Percentiles rank a stretch among this genome's conserved stretches.
Evolutionary conservation across 2,797 vertebrate species (phyloP).

Genomic region (Lerista edwardsae): DNA sequence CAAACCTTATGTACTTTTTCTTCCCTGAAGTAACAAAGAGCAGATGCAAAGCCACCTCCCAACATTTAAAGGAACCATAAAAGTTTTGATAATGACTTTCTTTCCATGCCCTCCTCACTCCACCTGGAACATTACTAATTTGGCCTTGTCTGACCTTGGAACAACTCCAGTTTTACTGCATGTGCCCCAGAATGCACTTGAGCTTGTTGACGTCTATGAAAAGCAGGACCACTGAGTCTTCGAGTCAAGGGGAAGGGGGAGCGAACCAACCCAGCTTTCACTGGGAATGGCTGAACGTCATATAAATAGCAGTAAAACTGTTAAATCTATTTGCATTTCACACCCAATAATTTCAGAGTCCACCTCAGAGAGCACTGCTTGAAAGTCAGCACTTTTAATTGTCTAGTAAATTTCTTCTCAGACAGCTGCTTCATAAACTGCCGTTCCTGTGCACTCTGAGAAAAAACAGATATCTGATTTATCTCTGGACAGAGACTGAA

Average conservation of each 20-base stretch:
- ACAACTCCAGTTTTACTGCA: constrained; percentile 29
- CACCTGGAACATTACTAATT: constrained; percentile 8
- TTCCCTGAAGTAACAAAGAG: background rate
- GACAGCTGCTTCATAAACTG: constrained; percentile 64
- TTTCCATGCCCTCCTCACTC: constrained; percentile 1
- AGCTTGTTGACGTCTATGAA: constrained; percentile 55
- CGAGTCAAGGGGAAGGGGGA: background rate
- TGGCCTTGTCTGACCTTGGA: constrained; percentile 37
- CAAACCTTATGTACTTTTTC: background rate
- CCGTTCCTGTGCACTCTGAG: constrained; percentile 39
- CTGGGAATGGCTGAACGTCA: constrained; percentile 56
- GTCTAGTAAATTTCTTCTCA: constrained; percentile 66
- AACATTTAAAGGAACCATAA: constrained; percentile 32
- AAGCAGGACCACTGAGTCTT: constrained; percentile 35
- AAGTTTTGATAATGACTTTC: constrained; percentile 48
- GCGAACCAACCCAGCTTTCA: constrained; percentile 25
- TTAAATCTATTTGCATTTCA: constrained; percentile 78
- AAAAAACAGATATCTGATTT: constrained; percentile 62
- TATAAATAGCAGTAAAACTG: constrained; percentile 72
- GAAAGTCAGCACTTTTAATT: constrained; percentile 74
- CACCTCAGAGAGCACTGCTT: constrained; percentile 66
- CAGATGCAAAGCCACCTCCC: background rate
- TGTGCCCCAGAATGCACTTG: constrained; percentile 44
- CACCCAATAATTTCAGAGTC: constrained; percentile 74
- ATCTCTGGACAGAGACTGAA: constrained; percentile 40